Base-by-base conservation (phyloP, 2,888 invertebrate genomes). In the Drosophila antonietae region DNA sequence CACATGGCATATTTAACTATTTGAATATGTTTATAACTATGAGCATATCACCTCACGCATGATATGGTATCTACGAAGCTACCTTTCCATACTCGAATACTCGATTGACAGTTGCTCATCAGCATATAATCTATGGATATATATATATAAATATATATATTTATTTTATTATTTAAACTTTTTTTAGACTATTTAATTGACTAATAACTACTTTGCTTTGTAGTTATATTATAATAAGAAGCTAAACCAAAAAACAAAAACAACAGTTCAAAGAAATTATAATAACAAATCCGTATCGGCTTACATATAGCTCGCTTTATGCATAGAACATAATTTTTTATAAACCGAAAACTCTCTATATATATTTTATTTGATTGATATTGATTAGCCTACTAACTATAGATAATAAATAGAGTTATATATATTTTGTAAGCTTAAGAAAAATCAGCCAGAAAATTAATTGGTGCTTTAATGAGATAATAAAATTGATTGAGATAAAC, bases 381-480 rank as follows among this genome's bases (percentile, higher is more conserved):
- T 47, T 47, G 23, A 47, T 49, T 49, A 49, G 49, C 49, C 46
- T 28, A 57, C 9, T 41, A 46, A 15, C 15, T 23, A 39, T n/a
- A 55, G n/a, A 28, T 28, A 18, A 23, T 20, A 33, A 52, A 20
- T 28, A 39, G 33, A n/a, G n/a, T 35, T 44, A 18, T 18, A 55
- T 41, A 56, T 43, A 47, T 46, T 69, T 66, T 47, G 57, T 39
- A 83, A 66, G 87, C 89, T 81, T 83, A 86, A 81, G 83, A 73
- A 71, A 83, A 83, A 83, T 68, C 79, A 78, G 87, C 87, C 89
- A 84, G 72, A 80, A 63, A 72, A 75, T 64, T 35, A 72, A 84
- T 85, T 90, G 88, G 89, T 90, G 89, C 89, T 90, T 90, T 86
- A 80, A 73, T 68, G 65, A 76, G 78, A 81, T 83, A 86, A 87